Base-by-base conservation (phyloP, 2,888 invertebrate species). In the Philereme vetulata region DNA sequence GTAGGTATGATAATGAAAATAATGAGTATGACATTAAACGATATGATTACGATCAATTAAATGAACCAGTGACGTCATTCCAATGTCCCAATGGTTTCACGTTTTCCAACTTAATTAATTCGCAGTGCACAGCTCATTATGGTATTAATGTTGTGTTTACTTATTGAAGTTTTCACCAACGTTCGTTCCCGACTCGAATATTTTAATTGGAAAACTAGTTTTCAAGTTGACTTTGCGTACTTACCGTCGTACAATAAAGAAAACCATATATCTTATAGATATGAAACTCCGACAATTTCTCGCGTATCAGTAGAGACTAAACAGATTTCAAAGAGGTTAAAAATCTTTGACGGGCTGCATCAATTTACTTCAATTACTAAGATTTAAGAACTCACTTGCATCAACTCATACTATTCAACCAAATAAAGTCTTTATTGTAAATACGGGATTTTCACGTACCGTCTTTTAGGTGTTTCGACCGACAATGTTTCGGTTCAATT, bases 141-240 rank as follows among this genome's bases (percentile, higher is more conserved):
- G 65, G 72, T 72, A 66, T 65, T 62, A 67, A 72, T 67, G 63
- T 64, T 66, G n/a, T 68, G 64, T 61, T 67, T 72, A 71, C 68
- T 72, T 74, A 70, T 70, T 66, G 62, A 75, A 72, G 63, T 67
- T 74, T 66, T 62, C 59, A 60, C 66, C 62, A 60, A 65, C 72
- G 71, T 68, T 75, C 64, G 68, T 71, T 72, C 65, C 66, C 54
- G 67, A 73, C 72, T 71, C 68, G 74, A 70, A 76, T 78, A 79
- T 76, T 78, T 81, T 80, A 81, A 82, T 81, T 81, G 76, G 74
- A 74, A 80, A 79, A 80, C 77, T 81, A 74, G 70, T 72, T 71
- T 65, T 67, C 59, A 50, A 68, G 74, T 74, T 74, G 72, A 75
- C 73, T 77, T 72, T 71, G 59, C 66, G 67, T 54, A 46, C 21